Evolutionary conservation across 2,797 vertebrate species (phyloP).

Genomic region (Sebastes hopkinsi): DNA sequence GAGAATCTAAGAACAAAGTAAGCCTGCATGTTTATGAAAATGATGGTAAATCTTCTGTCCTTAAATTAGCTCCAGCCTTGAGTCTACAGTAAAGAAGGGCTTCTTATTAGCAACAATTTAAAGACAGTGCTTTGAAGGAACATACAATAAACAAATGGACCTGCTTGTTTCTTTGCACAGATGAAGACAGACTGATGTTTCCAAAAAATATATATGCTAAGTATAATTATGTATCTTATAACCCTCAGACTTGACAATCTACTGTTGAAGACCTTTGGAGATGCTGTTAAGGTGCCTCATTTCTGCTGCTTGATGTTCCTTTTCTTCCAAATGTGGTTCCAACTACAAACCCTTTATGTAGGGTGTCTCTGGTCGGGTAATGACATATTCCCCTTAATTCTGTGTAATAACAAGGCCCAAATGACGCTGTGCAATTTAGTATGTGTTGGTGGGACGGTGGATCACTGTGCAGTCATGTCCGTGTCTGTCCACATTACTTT

Average conservation of each 20-base stretch:
- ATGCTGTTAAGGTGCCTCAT: slow-evolving; percentile 50
- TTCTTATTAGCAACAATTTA: not conserved
- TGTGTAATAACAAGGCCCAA: slow-evolving; percentile 40
- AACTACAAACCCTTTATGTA: slow-evolving; percentile 1
- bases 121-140: not conserved
- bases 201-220: not conserved
- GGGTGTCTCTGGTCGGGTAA: slow-evolving; percentile 1
- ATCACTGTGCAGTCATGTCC: slow-evolving; percentile 26
- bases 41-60: slow-evolving; percentile 8
- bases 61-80: slow-evolving; percentile 21
- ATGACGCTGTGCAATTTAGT: slow-evolving; percentile 53
- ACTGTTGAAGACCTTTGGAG: slow-evolving; percentile 23
- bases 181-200: slow-evolving; percentile 30
- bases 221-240: slow-evolving; percentile 27
- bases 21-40: not conserved
- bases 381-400: slow-evolving; percentile 11
- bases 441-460: slow-evolving; percentile 13
- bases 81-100: not conserved
- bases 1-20: not conserved
- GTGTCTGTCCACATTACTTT: not conserved
- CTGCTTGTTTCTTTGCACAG: slow-evolving; percentile 45
- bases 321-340: slow-evolving; percentile 39
- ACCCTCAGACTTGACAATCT: slow-evolving; percentile 64
- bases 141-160: not conserved
- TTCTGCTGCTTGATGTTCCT: slow-evolving; percentile 50